phyloP scores from a whole-genome alignment of 2,797 vertebrate species.

The Ara ararauna region DNA sequence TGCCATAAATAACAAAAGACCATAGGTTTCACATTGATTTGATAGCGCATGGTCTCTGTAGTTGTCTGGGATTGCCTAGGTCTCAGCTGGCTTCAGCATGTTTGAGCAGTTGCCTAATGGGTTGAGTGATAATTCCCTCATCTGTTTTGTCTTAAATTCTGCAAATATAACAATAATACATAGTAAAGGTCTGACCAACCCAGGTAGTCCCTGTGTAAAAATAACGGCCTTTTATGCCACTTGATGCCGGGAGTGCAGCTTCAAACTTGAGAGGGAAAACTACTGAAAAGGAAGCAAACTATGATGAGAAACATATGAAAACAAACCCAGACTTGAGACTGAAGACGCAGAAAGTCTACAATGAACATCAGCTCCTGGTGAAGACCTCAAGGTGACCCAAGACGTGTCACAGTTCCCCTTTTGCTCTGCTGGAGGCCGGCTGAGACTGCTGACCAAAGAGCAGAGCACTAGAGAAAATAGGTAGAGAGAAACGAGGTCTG shows the following conservation, averaged over 20 bases:
- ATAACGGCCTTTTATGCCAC: background rate
- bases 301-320: background rate
- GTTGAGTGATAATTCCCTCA: background rate
- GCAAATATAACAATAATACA: background rate
- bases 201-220: background rate
- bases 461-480: background rate
- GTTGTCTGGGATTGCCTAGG: background rate
- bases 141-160: background rate
- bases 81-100: background rate
- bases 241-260: background rate
- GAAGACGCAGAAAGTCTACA: background rate
- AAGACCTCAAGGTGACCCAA: fast-evolving
- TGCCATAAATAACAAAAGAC: background rate
- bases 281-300: background rate
- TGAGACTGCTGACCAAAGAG: background rate
- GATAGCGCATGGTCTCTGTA: background rate
- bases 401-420: background rate
- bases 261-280: background rate
- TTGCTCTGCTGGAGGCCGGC: background rate
- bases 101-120: background rate
- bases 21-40: background rate
- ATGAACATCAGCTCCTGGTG: background rate
- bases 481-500: background rate
- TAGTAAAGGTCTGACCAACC: background rate
- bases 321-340: fast-evolving